Conservation (phyloP, 2,797 vertebrate genomes). For the Poecilia gillii region DNA sequence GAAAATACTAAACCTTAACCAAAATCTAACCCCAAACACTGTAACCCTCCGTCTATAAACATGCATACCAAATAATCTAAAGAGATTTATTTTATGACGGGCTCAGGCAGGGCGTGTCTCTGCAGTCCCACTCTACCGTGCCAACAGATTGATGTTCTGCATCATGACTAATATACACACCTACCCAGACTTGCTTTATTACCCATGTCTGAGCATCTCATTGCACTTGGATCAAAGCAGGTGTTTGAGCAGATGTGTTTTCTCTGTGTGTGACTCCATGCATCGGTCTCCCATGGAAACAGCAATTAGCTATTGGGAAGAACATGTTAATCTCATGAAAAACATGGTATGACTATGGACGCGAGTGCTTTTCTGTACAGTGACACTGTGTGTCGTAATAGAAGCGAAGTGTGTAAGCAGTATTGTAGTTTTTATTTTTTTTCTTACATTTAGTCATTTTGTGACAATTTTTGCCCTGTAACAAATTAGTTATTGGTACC, state of each 20-base stretch:
- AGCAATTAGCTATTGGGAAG: constrained; percentile 17
- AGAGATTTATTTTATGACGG: neutral
- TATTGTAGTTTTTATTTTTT: too few relatives aligned
- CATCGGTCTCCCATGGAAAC: constrained; percentile 7
- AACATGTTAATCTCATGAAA: neutral
- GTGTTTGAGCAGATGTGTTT: constrained; percentile 61
- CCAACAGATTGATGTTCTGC: neutral
- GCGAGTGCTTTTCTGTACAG: neutral
- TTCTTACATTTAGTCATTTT: neutral
- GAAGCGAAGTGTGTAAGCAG: neutral
- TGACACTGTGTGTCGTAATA: neutral
- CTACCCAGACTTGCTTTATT: constrained; percentile 19
- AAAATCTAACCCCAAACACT: constrained; percentile 3
- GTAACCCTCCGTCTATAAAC: neutral
- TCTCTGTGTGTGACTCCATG: constrained; percentile 8
- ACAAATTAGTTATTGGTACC: neutral
- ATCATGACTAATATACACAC: constrained; percentile 4
- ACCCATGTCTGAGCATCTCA: constrained; percentile 29
- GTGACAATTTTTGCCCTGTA: neutral
- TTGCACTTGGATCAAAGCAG: constrained; percentile 44
- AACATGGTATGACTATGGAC: neutral
- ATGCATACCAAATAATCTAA: neutral
- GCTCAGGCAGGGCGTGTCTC: neutral
- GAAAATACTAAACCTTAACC: neutral
- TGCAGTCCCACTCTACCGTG: neutral